A percentile compares a stretch with the other conserved stretches of the same genome.
Conservation (phyloP, 2,113 vertebrate species). For the Rousettus leschenaultii region DNA sequence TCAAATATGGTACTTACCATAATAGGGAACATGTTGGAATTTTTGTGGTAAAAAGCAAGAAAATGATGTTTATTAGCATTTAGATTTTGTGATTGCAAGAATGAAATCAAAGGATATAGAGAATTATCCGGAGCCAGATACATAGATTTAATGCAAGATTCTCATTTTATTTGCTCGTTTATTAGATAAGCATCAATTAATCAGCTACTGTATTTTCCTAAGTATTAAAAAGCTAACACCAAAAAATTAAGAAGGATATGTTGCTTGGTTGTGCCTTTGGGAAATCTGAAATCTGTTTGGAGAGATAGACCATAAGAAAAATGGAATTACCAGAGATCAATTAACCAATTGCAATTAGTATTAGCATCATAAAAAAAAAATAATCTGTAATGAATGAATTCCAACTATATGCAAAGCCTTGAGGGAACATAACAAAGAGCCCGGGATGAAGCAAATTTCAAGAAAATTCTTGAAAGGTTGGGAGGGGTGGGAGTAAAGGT, state of each 20-base stretch:
- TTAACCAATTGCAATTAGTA: not conserved
- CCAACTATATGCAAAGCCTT: not conserved
- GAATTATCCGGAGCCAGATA: not conserved
- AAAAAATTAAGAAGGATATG: not conserved
- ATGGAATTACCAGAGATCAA: not conserved
- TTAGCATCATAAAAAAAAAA: not conserved
- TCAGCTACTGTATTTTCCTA: not conserved
- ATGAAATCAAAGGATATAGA: not conserved
- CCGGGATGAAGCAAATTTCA: not conserved
- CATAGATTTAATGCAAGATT: not conserved
- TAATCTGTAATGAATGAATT: not conserved
- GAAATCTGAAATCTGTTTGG: not conserved
- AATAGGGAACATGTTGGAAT: constrained; percentile 53
- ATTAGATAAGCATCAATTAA: not conserved
- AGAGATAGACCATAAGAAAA: not conserved
- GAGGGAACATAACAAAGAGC: not conserved
- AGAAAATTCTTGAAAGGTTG: not conserved
- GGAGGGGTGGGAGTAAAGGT: not conserved
- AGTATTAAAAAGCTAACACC: not conserved
- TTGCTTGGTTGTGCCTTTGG: not conserved
- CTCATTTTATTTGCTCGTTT: not conserved
- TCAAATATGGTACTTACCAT: constrained; percentile 47
- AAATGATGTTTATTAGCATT: constrained; percentile 39
- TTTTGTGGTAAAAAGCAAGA: constrained; percentile 55
- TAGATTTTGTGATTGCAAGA: constrained; percentile 1